A percentile compares a stretch with the other conserved stretches of the same genome.
phyloP scores from a whole-genome alignment of 1,140 invertebrate species.

The Acyrthosiphon pisum region DNA sequence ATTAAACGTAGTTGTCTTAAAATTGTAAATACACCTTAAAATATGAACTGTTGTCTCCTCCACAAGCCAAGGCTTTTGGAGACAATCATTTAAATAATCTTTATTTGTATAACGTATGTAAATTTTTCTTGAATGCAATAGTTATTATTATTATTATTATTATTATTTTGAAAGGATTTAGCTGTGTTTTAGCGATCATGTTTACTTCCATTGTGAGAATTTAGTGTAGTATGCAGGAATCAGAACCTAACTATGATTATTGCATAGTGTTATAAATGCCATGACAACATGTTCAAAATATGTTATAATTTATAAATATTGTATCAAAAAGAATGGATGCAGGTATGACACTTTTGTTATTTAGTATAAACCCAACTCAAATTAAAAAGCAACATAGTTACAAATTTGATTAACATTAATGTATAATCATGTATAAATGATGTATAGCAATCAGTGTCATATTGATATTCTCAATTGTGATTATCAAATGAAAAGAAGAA shows the following conservation, averaged over 20 bases:
- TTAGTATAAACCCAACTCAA: not conserved
- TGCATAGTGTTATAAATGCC: not conserved
- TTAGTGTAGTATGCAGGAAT: not conserved
- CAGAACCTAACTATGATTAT: not conserved
- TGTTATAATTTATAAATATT: not conserved
- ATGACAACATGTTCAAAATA: not conserved
- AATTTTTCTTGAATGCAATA: too few species aligned
- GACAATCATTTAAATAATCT: too few species aligned
- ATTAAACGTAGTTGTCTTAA: too few species aligned
- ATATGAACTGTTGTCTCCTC: too few species aligned
- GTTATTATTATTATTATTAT: too few species aligned
- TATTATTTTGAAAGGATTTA: too few species aligned
- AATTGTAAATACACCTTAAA: too few species aligned
- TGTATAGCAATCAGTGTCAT: not conserved
- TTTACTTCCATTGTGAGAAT: not conserved
- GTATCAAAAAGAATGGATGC: not conserved
- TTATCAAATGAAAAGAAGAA: slow-evolving; percentile 20
- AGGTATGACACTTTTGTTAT: too few species aligned
- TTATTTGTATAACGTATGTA: too few species aligned
- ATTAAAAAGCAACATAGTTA: not conserved
- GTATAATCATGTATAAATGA: not conserved
- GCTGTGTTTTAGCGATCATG: not conserved
- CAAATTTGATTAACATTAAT: not conserved
- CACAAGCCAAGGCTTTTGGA: too few species aligned
- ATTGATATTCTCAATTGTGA: not conserved